Conservation (phyloP, 2,888 invertebrate species). For the Sthenelais limicola region DNA sequence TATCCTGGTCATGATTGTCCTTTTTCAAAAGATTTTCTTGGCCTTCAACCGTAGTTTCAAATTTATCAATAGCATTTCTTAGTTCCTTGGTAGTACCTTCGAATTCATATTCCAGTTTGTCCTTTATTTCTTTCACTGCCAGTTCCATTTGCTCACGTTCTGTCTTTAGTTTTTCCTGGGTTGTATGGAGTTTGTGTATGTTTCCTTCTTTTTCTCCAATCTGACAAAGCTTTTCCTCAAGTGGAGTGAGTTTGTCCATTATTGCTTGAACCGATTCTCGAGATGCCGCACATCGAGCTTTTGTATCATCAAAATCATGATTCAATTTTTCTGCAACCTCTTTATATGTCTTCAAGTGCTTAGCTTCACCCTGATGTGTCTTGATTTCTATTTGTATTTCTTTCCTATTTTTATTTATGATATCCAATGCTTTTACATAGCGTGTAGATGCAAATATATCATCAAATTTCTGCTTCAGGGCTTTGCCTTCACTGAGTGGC, state of each 20-base stretch:
- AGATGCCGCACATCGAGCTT: constrained; percentile 74
- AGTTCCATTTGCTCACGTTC: constrained; percentile 64
- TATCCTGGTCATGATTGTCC: too few species aligned
- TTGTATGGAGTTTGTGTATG: too few species aligned
- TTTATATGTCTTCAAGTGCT: too few species aligned
- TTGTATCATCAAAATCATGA: too few species aligned
- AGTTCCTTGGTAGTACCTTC: constrained; percentile 45
- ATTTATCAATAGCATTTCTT: constrained; percentile 78
- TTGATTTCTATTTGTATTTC: constrained; percentile 64
- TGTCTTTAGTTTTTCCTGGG: constrained; percentile 52
- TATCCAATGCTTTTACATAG: constrained; percentile 91
- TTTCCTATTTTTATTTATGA: constrained; percentile 66
- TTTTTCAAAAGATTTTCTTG: too few species aligned
- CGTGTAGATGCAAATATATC: constrained; percentile 96
- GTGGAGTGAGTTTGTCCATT: constrained; percentile 71
- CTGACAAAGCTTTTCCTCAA: constrained; percentile 60
- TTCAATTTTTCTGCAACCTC: too few species aligned
- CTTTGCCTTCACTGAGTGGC: constrained; percentile 95
- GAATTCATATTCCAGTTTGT: constrained; percentile 76
- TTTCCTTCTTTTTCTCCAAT: too few species aligned
- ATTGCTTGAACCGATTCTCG: constrained; percentile 74
- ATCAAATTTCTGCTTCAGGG: constrained; percentile 96
- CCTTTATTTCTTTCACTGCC: constrained; percentile 75
- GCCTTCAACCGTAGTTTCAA: constrained; percentile 76
- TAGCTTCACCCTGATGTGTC: too few species aligned